Evolutionary conservation across 2,888 invertebrate species (phyloP).

Genomic region (Kryphioiulus occultus): DNA sequence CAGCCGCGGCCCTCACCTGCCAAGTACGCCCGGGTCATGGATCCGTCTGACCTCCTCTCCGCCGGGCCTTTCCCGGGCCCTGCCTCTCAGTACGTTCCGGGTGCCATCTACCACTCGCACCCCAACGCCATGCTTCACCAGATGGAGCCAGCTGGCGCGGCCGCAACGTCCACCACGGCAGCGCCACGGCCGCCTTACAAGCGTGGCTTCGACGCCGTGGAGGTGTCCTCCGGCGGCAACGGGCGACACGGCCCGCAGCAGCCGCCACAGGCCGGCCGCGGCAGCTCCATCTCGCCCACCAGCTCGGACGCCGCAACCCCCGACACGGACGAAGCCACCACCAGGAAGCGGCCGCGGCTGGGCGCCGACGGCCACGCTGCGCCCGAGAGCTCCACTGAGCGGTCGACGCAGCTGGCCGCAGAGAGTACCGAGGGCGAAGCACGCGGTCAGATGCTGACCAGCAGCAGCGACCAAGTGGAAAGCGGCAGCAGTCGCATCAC

Average conservation of each 20-base stretch:
- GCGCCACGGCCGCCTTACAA: slow-evolving; percentile 33
- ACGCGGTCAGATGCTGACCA: slow-evolving; percentile 49
- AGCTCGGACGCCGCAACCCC: slow-evolving; percentile 53
- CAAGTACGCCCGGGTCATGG: not conserved
- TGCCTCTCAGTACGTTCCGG: slow-evolving; percentile 50
- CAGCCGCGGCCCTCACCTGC: slow-evolving; percentile 14
- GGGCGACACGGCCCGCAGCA: slow-evolving; percentile 41
- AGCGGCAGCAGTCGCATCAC: slow-evolving; percentile 8
- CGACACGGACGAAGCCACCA: slow-evolving; percentile 39
- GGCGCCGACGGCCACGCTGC: slow-evolving; percentile 52
- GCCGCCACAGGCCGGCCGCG: slow-evolving; percentile 41
- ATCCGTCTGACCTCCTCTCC: not conserved
- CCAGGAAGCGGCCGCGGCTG: slow-evolving; percentile 13
- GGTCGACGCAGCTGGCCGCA: slow-evolving; percentile 54
- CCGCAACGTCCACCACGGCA: not conserved
- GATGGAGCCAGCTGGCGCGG: slow-evolving; percentile 31
- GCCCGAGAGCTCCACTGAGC: slow-evolving; percentile 56
- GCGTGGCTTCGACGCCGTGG: slow-evolving; percentile 50
- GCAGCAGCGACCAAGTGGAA: slow-evolving; percentile 42
- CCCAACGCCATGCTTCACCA: slow-evolving; percentile 35
- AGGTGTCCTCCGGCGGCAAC: slow-evolving; percentile 50
- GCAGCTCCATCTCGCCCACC: slow-evolving; percentile 55
- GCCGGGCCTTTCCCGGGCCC: slow-evolving; percentile 41
- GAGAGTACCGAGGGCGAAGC: slow-evolving; percentile 54
- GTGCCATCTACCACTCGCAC: slow-evolving; percentile 49